phyloP scores from a whole-genome alignment of 2,797 vertebrate species.

The Sebastes itinus region DNA sequence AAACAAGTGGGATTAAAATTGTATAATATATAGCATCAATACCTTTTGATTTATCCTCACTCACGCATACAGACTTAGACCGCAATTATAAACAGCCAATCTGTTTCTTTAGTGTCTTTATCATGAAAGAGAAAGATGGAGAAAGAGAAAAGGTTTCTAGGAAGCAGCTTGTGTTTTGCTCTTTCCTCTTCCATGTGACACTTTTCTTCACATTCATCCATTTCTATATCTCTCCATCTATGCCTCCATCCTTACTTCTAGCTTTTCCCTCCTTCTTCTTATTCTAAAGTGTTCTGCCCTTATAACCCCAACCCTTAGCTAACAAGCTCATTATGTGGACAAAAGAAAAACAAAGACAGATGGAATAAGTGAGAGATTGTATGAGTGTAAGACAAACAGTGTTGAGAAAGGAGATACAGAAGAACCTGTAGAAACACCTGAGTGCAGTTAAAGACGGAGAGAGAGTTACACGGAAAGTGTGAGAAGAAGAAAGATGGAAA shows the following conservation, averaged over 20 bases:
- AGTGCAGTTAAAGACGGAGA: background rate
- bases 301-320: background rate
- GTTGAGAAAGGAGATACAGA: background rate
- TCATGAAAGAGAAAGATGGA: background rate
- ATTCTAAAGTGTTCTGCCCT: background rate
- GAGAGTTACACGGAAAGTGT: background rate
- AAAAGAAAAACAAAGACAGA: background rate
- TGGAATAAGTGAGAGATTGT: background rate
- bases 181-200: background rate
- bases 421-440: slow-evolving; percentile 8
- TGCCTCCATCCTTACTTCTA: background rate
- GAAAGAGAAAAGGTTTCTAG: background rate
- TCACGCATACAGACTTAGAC: background rate
- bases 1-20: background rate
- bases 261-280: background rate
- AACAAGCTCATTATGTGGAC: background rate
- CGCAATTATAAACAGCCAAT: background rate
- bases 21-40: background rate
- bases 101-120: background rate
- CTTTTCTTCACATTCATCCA: background rate
- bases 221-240: background rate
- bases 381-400: background rate
- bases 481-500: slow-evolving; percentile 10
- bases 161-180: background rate
- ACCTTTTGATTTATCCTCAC: background rate